Evolutionary conservation across 1,140 invertebrate genomes (phyloP).

Genomic region (Cydia amplana): DNA sequence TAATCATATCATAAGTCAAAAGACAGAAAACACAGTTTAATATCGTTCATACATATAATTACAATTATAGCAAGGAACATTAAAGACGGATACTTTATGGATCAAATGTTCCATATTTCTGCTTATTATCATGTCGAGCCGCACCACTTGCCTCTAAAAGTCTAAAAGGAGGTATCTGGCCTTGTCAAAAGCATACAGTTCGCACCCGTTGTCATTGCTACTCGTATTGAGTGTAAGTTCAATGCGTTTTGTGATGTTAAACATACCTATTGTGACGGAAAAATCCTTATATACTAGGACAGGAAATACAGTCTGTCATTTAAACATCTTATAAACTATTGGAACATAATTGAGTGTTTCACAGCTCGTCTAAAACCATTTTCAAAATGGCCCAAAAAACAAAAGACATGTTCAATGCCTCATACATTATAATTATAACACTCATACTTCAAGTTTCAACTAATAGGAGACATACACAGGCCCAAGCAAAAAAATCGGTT

Average conservation of each 20-base stretch:
- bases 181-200: background rate
- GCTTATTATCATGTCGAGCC: too few relatives aligned
- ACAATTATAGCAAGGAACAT: background rate
- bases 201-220: background rate
- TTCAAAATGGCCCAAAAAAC: background rate
- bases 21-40: background rate
- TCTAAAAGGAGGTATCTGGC: too few relatives aligned
- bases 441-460: too few relatives aligned
- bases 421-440: background rate
- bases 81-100: background rate
- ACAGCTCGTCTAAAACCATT: slow-evolving; percentile 4
- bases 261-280: background rate
- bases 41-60: background rate
- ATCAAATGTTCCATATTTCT: background rate
- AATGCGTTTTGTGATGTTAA: background rate
- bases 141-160: too few relatives aligned
- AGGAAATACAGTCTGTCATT: background rate
- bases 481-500: too few relatives aligned
- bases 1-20: background rate
- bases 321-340: background rate
- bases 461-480: too few relatives aligned
- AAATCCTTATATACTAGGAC: background rate
- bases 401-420: background rate
- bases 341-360: background rate
- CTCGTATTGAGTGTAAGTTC: background rate